Conservation (phyloP, 37 sponge, comb jelly and placozoan species). For the Haliclona indistincta region DNA sequence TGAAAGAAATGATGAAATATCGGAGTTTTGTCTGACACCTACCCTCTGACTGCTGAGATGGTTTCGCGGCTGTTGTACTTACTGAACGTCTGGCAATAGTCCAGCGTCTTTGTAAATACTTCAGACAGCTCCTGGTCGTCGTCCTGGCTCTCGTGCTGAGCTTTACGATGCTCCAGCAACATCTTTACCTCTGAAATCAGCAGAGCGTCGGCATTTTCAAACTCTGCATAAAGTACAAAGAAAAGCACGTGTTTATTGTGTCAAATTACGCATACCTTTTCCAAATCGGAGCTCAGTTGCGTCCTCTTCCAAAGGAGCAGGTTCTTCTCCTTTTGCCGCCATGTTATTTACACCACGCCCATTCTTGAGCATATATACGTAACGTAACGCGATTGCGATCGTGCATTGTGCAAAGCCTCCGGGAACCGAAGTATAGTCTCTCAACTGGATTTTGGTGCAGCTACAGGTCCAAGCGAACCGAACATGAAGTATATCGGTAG, state of each 20-base stretch:
- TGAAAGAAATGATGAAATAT: not conserved
- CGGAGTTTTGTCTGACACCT: not conserved
- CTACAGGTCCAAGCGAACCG: too few species aligned
- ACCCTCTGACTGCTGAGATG: slow-evolving; percentile 76
- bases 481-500: too few species aligned
- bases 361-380: too few species aligned
- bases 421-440: too few species aligned
- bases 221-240: slow-evolving; percentile 71
- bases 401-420: too few species aligned
- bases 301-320: slow-evolving; percentile 56
- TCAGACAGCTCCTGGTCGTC: slow-evolving; percentile 93
- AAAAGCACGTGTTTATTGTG: not conserved
- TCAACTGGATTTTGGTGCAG: too few species aligned
- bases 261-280: slow-evolving; percentile 47
- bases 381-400: too few species aligned
- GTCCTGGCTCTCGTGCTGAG: slow-evolving; percentile 85
- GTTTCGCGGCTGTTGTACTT: slow-evolving; percentile 95
- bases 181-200: slow-evolving; percentile 92
- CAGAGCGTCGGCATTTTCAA: slow-evolving; percentile 91
- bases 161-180: slow-evolving; percentile 91
- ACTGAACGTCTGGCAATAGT: slow-evolving; percentile 93
- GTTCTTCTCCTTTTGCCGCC: slow-evolving; percentile 46
- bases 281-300: slow-evolving; percentile 75
- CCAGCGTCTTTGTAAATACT: slow-evolving; percentile 90
- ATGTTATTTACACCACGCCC: not conserved